phyloP scores from a whole-genome alignment of 2,113 vertebrate species.

The Mystacornis crossleyi region DNA sequence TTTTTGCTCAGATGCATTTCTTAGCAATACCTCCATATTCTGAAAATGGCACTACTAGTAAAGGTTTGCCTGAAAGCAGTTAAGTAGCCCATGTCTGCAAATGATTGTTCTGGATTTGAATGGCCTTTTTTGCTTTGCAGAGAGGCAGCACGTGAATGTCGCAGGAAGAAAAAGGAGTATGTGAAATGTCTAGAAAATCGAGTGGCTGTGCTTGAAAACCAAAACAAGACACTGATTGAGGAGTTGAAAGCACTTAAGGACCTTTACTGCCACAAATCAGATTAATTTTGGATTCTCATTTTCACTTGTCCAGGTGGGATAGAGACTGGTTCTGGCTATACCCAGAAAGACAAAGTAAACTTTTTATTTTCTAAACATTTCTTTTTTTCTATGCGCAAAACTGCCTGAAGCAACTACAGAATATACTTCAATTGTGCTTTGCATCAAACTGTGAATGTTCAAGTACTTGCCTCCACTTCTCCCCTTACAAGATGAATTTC shows the following conservation, averaged over 20 bases:
- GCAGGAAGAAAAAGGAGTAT: constrained; percentile 98
- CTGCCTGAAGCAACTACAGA: constrained; percentile 87
- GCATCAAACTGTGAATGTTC: constrained; percentile 87
- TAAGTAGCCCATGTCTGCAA: background rate
- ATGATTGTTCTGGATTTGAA: background rate
- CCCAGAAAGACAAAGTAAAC: constrained; percentile 79
- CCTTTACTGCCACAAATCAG: constrained; percentile 99
- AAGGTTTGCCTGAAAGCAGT: background rate
- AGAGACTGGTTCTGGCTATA: constrained; percentile 85
- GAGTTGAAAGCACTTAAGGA: constrained; percentile 99
- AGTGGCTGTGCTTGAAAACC: constrained; percentile 98
- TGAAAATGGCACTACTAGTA: background rate
- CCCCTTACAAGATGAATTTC: constrained; percentile 71
- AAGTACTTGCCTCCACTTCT: constrained; percentile 80
- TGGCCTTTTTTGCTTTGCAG: constrained; percentile 76
- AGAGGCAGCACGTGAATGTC: constrained; percentile 97
- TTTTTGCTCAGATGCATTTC: background rate
- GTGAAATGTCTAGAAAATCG: constrained; percentile 99
- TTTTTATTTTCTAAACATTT: constrained; percentile 89
- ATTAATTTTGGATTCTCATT: constrained; percentile 82
- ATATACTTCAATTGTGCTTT: constrained; percentile 84
- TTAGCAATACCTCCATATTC: background rate
- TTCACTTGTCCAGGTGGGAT: constrained; percentile 74
- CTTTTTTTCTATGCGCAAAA: constrained; percentile 86
- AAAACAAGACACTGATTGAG: constrained; percentile 99